Percentiles rank a stretch among this genome's conserved stretches.
These are phyloP conservation scores for Bugulina stolonifera DNA, from an alignment of 2,888 invertebrate genomes.

Conservation along the genomic window DNA sequence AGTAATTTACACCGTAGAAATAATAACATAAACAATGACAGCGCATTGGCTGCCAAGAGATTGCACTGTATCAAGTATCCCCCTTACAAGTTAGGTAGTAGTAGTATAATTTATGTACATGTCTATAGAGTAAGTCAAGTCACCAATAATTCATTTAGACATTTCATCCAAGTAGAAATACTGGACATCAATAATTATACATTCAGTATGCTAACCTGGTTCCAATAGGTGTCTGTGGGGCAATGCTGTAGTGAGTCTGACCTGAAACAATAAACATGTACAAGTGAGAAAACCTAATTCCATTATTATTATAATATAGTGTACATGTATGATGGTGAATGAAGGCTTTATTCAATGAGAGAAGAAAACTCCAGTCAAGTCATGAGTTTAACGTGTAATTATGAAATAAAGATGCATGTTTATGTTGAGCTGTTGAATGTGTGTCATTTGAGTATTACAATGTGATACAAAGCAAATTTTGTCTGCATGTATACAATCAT, in stretches of 20 bases:
- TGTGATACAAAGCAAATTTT: no score
- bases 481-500: no score
- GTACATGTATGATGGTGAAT: no score
- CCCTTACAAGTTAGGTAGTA: neutral
- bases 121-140: no score
- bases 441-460: no score
- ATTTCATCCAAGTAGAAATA: neutral
- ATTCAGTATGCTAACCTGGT: neutral
- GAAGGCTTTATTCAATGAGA: no score
- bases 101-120: no score
- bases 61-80: neutral
- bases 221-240: slow-evolving; percentile 11
- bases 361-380: no score
- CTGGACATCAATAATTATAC: neutral
- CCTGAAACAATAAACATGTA: neutral
- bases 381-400: no score
- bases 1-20: neutral
- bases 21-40: neutral
- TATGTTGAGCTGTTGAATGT: no score
- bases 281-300: neutral
- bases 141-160: neutral
- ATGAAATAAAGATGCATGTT: no score
- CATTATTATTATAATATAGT: neutral
- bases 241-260: neutral
- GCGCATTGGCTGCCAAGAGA: neutral